Evolutionary conservation across 2,113 vertebrate species (phyloP).

Genomic region (Rhinopomastus cyanomelas): DNA sequence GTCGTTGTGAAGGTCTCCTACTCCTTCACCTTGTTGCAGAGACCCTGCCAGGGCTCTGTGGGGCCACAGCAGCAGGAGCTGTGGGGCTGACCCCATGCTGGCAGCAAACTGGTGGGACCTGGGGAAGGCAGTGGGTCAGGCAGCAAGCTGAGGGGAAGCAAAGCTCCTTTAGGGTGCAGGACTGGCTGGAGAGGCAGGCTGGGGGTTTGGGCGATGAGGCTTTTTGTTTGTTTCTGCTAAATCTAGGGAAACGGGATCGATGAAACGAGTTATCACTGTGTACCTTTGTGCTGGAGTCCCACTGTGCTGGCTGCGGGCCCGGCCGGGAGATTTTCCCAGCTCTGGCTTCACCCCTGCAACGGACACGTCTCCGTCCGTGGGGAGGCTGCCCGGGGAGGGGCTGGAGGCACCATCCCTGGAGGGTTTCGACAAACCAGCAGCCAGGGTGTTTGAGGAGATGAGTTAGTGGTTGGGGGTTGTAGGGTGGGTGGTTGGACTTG

Average conservation of each 20-base stretch:
- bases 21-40: neutral
- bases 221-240: constrained; percentile 27
- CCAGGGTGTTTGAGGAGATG: no score
- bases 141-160: neutral
- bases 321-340: neutral
- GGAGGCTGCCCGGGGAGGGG: neutral
- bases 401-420: no score
- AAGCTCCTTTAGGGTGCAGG: neutral
- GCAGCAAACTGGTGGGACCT: neutral
- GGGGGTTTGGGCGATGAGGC: neutral
- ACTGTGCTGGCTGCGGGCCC: neutral
- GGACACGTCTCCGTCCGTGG: neutral
- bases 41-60: neutral
- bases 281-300: neutral
- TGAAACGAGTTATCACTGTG: neutral
- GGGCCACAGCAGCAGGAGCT: neutral
- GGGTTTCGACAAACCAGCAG: no score
- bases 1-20: neutral
- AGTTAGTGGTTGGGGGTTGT: no score
- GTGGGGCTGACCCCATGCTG: accelerated
- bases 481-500: no score
- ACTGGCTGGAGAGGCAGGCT: neutral
- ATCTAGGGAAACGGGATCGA: neutral
- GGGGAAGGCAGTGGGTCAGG: neutral
- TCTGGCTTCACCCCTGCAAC: neutral